A percentile compares a stretch with the other conserved stretches of the same genome.
Evolutionary conservation across 2,113 vertebrate species (phyloP).

Genomic region (Aspiorhynchus laticeps): DNA sequence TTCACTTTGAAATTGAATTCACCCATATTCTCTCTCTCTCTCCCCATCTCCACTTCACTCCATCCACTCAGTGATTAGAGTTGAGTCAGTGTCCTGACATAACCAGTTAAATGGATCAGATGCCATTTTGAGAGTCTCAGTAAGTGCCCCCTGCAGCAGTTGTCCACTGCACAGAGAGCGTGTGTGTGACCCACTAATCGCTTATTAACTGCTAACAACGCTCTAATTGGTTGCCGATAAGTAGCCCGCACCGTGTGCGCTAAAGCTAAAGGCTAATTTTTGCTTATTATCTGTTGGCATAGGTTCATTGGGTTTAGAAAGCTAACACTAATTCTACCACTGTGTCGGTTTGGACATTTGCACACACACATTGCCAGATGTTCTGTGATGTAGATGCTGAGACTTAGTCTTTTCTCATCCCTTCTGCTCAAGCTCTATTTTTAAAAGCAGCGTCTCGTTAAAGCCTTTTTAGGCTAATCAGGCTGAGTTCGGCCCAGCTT

Average conservation of each 20-base stretch:
- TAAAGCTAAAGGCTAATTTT: constrained; percentile 48
- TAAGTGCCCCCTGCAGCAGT: constrained; percentile 49
- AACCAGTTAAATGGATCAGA: constrained; percentile 45
- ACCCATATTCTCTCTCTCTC: background rate
- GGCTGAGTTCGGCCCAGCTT: background rate
- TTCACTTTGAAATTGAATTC: background rate
- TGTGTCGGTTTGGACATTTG: background rate
- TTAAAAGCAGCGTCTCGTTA: constrained; percentile 41
- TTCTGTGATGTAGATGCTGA: constrained; percentile 18
- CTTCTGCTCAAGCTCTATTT: constrained; percentile 42
- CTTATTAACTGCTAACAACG: constrained; percentile 49
- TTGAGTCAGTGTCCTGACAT: constrained; percentile 37
- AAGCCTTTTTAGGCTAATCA: constrained; percentile 33
- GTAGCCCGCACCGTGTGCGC: constrained; percentile 30
- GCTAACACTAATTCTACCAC: constrained; percentile 23
- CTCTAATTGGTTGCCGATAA: constrained; percentile 53
- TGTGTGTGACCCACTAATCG: constrained; percentile 47
- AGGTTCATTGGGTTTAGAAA: background rate
- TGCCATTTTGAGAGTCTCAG: constrained; percentile 40
- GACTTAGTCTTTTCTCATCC: constrained; percentile 28
- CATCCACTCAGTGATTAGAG: constrained; percentile 32
- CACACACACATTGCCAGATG: constrained; percentile 33
- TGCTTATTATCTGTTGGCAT: constrained; percentile 17
- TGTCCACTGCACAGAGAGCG: constrained; percentile 28
- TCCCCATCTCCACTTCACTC: background rate